Base-by-base conservation (phyloP, 1,140 invertebrate species). In the Brachionus calyciflorus region DNA sequence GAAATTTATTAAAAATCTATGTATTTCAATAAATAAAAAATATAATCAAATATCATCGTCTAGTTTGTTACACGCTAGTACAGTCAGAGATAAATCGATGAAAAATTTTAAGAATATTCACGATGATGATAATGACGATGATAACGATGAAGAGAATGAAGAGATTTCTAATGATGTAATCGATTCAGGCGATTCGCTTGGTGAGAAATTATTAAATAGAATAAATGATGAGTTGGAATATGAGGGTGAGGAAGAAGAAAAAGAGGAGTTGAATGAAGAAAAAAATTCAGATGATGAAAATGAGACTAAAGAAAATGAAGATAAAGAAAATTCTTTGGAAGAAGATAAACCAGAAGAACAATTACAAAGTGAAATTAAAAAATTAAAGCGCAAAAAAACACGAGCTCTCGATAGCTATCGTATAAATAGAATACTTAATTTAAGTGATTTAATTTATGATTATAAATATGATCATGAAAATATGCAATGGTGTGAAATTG, bases 391-490 rank as follows among this genome's bases (percentile, higher is more conserved):
- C 57, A 70, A 41, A 79, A 78, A 44, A 77, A 65, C 40, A 69
- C 24, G 12, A 33, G 77, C 53, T 33, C 55, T 63, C 1, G 48
- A 65, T 14, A 48, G 26, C 7, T 28, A 14, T 26, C 49, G 48
- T 3, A 26, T 70, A 12, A 76, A 60, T 14, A 48, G 21, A 46
- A 28, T 77, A 26, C 73, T 28, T 48, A 68, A 76, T 2, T 33
- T 48, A n/a, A 77, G 40, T 30, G n/a, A 57, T 24, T 53, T 87
- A 57, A 88, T 89, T 0, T 83, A 86, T 3, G 88, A 89, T 77
- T 96, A 96, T 81, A 87, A 87, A 14, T 94, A 90, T 81, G 93
- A 96, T 81, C 86, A 85, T 0, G 85, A 89, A 49, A 84, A 88
- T 21, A 84, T 91, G 79, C 82, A 87, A n/a, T 93, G 91, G 91